Percentiles rank a stretch among this genome's conserved stretches.
Conservation (phyloP, 2,113 vertebrate genomes). For the Salvelinus sp. region DNA sequence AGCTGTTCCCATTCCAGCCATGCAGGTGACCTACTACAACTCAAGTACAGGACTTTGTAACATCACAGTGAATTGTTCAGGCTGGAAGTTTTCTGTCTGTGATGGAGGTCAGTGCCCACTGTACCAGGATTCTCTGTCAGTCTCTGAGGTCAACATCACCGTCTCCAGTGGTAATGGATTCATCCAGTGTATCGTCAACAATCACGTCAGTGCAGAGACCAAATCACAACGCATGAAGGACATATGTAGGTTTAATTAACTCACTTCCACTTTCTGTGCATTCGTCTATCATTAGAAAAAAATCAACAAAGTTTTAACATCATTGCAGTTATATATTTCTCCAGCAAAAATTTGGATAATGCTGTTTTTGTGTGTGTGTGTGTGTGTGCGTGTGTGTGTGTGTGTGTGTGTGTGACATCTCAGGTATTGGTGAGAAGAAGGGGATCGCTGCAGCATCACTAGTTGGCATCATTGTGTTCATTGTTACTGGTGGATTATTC, state of each 20-base stretch:
- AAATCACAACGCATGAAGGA: not conserved
- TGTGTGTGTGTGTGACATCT: no score
- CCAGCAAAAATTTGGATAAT: not conserved
- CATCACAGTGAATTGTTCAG: constrained; percentile 61
- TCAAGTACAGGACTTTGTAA: constrained; percentile 32
- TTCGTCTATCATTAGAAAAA: not conserved
- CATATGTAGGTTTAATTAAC: constrained; percentile 44
- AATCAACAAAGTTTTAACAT: not conserved
- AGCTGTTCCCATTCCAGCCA: constrained; percentile 24
- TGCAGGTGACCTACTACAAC: constrained; percentile 11
- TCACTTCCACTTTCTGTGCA: not conserved
- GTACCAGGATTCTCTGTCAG: not conserved
- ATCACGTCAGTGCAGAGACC: constrained; percentile 44
- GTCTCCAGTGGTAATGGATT: not conserved
- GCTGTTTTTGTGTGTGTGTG: no score
- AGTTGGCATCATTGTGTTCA: no score
- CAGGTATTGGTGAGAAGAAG: no score
- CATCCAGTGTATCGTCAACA: constrained; percentile 51
- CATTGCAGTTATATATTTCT: not conserved
- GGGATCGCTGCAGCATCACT: no score
- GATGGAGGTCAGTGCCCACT: constrained; percentile 11
- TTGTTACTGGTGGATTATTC: no score
- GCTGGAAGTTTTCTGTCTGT: constrained; percentile 39
- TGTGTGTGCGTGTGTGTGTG: no score
- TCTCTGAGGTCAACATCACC: constrained; percentile 42